These are phyloP conservation scores for Indicator indicator DNA, from an alignment of 2,113 vertebrate species.

Conservation along the genomic window DNA sequence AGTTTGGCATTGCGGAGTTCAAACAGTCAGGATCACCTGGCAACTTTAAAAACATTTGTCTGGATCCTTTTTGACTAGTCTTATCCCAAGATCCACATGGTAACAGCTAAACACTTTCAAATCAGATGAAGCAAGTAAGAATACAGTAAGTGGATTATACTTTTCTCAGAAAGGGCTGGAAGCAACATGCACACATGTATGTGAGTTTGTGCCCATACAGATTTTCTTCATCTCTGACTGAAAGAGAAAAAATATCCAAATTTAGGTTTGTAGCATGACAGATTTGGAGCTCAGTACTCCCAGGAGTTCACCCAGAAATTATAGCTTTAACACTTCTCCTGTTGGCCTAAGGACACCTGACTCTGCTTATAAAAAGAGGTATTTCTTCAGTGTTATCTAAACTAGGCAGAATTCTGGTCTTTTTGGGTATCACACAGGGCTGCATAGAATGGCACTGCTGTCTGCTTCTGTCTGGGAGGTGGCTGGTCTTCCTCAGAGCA, in stretches of 20 bases:
- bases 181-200: not conserved
- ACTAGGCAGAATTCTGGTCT: not conserved
- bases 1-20: conserved; percentile 10
- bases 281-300: not conserved
- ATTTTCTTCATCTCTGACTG: not conserved
- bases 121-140: conserved; percentile 12
- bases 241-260: not conserved
- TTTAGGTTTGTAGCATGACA: not conserved
- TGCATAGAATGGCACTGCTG: not conserved
- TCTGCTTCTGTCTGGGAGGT: not conserved
- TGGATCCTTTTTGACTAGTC: conserved; percentile 6
- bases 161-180: not conserved
- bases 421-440: not conserved
- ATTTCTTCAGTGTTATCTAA: not conserved
- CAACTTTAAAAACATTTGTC: conserved; percentile 47
- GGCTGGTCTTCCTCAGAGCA: not conserved
- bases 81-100: not conserved
- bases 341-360: not conserved
- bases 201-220: not conserved
- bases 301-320: not conserved
- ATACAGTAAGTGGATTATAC: not conserved
- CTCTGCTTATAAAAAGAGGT: not conserved
- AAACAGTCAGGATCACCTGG: conserved; percentile 22
- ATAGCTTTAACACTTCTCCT: not conserved
- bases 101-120: conserved; percentile 4